Evolutionary conservation across 2,113 vertebrate species (phyloP).

Genomic region (Cyprinodon brontotheroides): DNA sequence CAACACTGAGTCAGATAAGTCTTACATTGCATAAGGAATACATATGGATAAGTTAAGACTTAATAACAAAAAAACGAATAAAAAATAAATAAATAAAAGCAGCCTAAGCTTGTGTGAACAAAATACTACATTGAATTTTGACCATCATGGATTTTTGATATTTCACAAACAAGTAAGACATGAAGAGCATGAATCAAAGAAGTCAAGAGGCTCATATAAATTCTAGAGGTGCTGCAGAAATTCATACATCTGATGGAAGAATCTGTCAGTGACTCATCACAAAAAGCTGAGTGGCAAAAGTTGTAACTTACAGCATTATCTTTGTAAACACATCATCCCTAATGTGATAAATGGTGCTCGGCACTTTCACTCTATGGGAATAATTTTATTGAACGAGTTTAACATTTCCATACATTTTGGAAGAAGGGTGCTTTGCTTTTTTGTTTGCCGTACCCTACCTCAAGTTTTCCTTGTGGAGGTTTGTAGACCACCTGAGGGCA

Average conservation of each 20-base stretch:
- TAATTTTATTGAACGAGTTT: neutral
- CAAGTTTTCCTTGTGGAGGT: slow-evolving; percentile 87
- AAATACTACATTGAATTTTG: neutral
- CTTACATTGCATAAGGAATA: neutral
- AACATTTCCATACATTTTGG: neutral
- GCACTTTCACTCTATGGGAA: neutral
- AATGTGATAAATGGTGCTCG: too few relatives aligned
- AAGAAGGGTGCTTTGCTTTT: neutral
- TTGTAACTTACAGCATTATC: neutral
- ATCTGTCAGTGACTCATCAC: neutral
- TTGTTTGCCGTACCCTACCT: slow-evolving; percentile 79
- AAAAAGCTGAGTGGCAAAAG: too few relatives aligned
- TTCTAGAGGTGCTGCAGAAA: neutral
- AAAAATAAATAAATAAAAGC: neutral
- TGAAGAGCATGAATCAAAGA: neutral
- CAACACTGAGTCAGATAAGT: neutral
- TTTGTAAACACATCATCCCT: too few relatives aligned
- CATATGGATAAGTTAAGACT: neutral
- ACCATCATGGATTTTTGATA: neutral
- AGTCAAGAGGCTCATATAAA: neutral
- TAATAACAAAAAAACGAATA: neutral
- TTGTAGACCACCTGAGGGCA: slow-evolving; percentile 94
- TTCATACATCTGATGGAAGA: neutral
- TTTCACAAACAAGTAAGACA: neutral
- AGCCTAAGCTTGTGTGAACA: neutral